Conservation (phyloP, 2,888 invertebrate genomes). For the Argyresthia albistria region DNA sequence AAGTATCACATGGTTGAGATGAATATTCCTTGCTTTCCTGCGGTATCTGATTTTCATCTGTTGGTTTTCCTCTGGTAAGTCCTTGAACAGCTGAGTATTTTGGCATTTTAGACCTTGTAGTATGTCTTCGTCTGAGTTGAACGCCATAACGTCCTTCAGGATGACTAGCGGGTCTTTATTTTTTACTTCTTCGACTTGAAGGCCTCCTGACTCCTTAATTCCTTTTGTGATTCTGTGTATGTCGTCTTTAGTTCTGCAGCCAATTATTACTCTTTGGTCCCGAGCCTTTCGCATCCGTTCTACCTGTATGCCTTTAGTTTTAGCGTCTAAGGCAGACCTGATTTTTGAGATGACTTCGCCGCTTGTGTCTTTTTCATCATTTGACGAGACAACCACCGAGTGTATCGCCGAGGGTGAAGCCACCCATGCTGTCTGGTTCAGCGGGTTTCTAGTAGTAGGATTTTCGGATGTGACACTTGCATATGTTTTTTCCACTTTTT, state of each 20-base stretch:
- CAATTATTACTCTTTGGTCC: neutral
- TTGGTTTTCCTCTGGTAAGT: neutral
- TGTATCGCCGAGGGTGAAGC: too few relatives aligned
- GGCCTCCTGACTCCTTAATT: neutral
- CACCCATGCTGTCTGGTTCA: too few relatives aligned
- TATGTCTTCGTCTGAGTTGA: neutral
- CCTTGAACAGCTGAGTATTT: neutral
- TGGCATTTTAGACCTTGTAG: neutral
- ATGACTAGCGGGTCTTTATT: neutral
- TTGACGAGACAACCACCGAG: too few relatives aligned
- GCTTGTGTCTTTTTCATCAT: too few relatives aligned
- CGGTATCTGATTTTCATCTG: neutral
- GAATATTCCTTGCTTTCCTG: slow-evolving; percentile 14
- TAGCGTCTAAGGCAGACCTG: too few relatives aligned
- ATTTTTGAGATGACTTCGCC: too few relatives aligned
- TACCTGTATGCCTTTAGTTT: too few relatives aligned
- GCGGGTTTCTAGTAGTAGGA: too few relatives aligned
- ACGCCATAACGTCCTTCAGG: neutral
- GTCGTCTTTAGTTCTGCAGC: neutral
- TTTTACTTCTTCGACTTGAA: neutral
- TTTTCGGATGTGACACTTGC: too few relatives aligned
- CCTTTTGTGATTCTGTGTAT: neutral
- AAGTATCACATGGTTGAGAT: slow-evolving; percentile 14
- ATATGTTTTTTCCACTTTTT: too few relatives aligned
- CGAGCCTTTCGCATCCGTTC: too few relatives aligned